These are phyloP conservation scores for Sinohyriopsis cumingii DNA, from an alignment of 2,888 invertebrate genomes.

Conservation along the genomic window DNA sequence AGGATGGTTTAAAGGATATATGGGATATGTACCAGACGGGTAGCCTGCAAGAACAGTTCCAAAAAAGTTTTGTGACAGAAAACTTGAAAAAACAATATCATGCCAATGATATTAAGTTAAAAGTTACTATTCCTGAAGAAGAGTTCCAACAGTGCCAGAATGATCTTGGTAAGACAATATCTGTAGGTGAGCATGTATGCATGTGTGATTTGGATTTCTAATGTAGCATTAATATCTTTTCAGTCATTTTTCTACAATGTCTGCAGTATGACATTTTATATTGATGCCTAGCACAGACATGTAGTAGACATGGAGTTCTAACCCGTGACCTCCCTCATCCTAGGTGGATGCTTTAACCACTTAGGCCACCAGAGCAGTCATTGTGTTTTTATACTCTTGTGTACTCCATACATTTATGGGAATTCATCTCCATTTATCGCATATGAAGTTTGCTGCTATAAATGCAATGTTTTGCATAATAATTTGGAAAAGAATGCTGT, in stretches of 20 bases:
- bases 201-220: no score
- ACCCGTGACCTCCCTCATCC: no score
- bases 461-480: not conserved
- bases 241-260: no score
- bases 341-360: no score
- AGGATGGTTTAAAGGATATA: conserved; percentile 28
- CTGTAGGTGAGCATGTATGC: not conserved
- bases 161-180: conserved; percentile 38
- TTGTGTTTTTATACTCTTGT: not conserved
- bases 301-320: no score
- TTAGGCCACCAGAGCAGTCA: no score
- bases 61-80: conserved; percentile 39
- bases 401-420: not conserved
- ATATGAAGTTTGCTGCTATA: not conserved
- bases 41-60: conserved; percentile 25
- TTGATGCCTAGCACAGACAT: no score
- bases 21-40: conserved; percentile 45
- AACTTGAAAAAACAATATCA: conserved; percentile 23
- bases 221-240: no score
- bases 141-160: conserved; percentile 40
- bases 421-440: not conserved
- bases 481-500: no score
- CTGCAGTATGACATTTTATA: no score
- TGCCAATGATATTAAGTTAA: conserved; percentile 29
- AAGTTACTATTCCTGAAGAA: conserved; percentile 35